These are phyloP conservation scores for Drosophila albomicans DNA, from an alignment of 1,140 invertebrate genomes.

Conservation along the genomic window DNA sequence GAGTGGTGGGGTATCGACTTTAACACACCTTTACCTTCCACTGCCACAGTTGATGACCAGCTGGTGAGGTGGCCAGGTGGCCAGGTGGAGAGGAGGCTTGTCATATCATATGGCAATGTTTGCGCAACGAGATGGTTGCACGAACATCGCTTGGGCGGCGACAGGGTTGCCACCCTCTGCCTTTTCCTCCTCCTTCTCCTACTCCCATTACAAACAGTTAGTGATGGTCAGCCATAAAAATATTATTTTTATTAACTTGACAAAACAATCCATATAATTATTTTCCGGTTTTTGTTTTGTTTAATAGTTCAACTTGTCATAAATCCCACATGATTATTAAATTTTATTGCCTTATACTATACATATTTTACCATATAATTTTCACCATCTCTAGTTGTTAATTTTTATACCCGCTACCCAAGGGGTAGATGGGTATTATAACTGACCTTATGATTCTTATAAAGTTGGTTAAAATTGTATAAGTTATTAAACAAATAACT, in stretches of 20 bases:
- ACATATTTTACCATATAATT: neutral
- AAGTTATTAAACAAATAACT: no score
- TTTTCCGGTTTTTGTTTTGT: neutral
- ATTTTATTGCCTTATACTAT: neutral
- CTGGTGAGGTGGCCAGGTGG: slow-evolving; percentile 14
- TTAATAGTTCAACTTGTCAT: slow-evolving; percentile 10
- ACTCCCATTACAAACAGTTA: neutral
- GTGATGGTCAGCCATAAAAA: slow-evolving; percentile 22
- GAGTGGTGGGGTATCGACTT: neutral
- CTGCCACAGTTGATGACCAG: neutral
- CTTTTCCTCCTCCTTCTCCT: neutral
- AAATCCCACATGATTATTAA: slow-evolving; percentile 12
- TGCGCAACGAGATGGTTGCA: slow-evolving; percentile 71
- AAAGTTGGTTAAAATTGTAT: no score
- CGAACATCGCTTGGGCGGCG: slow-evolving; percentile 51
- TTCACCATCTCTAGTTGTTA: slow-evolving; percentile 19
- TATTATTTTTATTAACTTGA: neutral
- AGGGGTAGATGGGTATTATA: no score
- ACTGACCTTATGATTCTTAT: no score
- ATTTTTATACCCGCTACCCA: neutral
- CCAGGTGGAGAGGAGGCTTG: slow-evolving; percentile 25
- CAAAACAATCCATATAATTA: slow-evolving; percentile 4
- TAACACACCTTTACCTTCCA: no score
- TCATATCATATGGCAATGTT: slow-evolving; percentile 79
- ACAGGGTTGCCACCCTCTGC: slow-evolving; percentile 6